Evolutionary conservation across 1,140 invertebrate genomes (phyloP).

Genomic region (Kradibia gibbosae): DNA sequence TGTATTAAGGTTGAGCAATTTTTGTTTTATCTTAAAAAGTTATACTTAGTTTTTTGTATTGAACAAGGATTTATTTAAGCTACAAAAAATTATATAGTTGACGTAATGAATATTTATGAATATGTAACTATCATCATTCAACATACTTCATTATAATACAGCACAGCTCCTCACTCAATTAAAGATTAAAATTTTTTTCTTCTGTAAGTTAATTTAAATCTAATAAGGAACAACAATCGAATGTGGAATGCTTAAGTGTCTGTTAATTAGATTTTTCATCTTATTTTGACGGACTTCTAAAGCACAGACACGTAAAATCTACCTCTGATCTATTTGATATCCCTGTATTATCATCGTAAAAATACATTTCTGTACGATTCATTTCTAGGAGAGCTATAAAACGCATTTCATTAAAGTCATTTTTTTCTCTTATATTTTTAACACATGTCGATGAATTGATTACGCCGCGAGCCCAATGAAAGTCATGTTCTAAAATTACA

Average conservation of each 20-base stretch:
- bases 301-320: background rate
- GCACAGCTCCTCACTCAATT: background rate
- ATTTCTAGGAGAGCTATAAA: constrained; percentile 3
- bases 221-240: background rate
- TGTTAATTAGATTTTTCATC: constrained; percentile 10
- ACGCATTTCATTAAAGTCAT: constrained; percentile 12
- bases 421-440: background rate
- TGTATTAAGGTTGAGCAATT: constrained; percentile 13
- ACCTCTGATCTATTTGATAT: background rate
- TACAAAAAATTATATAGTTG: background rate
- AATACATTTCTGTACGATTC: background rate
- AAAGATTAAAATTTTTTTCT: background rate
- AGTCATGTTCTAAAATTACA: constrained; percentile 13
- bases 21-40: constrained; percentile 1
- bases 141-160: background rate
- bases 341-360: constrained; percentile 5
- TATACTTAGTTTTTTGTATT: constrained; percentile 7
- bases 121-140: background rate
- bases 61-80: constrained; percentile 10
- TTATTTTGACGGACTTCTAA: background rate
- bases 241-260: background rate
- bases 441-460: constrained; percentile 17
- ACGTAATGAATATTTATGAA: constrained; percentile 8
- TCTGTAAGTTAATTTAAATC: constrained; percentile 1
- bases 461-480: constrained; percentile 10